These are phyloP conservation scores for Criorhina ranunculi DNA, from an alignment of 2,888 invertebrate species.

Conservation along the genomic window DNA sequence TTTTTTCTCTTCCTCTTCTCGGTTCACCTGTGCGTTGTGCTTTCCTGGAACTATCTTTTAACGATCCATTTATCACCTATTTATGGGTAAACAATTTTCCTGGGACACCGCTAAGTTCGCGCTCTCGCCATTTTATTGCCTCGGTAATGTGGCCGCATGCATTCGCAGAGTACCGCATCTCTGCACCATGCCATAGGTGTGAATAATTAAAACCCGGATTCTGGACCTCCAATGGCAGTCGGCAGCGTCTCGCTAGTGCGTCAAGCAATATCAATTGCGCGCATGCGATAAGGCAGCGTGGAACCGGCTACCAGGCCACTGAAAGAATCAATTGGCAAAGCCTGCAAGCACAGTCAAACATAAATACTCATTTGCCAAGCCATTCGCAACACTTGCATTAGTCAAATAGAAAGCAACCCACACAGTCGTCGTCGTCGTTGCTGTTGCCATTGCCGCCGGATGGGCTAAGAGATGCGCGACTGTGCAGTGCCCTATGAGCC, in stretches of 20 bases:
- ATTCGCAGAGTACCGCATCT: constrained; percentile 4
- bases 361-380: constrained; percentile 30
- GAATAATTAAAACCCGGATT: constrained; percentile 64
- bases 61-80: constrained; percentile 64
- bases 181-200: constrained; percentile 22
- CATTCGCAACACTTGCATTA: constrained; percentile 40
- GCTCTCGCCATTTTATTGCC: constrained; percentile 33
- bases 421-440: constrained; percentile 1
- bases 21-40: constrained; percentile 30
- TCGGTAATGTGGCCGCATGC: constrained; percentile 11
- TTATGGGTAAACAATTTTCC: constrained; percentile 58
- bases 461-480: constrained; percentile 20
- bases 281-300: constrained; percentile 21
- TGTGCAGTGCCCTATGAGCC: background rate
- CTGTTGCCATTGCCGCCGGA: background rate
- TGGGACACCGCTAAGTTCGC: constrained; percentile 17
- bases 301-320: constrained; percentile 1
- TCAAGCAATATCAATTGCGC: constrained; percentile 46
- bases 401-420: constrained; percentile 38
- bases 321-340: constrained; percentile 31
- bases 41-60: constrained; percentile 52
- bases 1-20: background rate
- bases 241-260: constrained; percentile 20
- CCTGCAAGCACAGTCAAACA: background rate
- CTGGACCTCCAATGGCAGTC: constrained; percentile 33